Base-by-base conservation (phyloP, 2,888 invertebrate species). In the Archips crataeganus region DNA sequence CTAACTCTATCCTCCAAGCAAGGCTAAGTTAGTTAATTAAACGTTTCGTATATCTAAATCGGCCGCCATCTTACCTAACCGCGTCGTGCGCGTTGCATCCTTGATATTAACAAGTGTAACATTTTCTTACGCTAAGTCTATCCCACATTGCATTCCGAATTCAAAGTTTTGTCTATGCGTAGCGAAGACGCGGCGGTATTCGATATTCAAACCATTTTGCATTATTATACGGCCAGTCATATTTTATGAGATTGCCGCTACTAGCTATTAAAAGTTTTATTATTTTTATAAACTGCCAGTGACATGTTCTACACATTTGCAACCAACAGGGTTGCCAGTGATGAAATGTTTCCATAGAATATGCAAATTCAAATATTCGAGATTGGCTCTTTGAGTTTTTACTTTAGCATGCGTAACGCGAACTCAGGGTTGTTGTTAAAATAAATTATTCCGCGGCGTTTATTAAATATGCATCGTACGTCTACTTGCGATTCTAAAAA, bases 91-190 rank as follows among this genome's bases (percentile, higher is more conserved):
- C 74, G 74, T 68, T 70, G 76, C 76, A 84, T 85, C 87, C 87
- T 88, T 88, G 87, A 80, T 84, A 81, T 81, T 81, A 81, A 80
- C 84, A 83, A 84, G 84, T 84, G 84, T 81, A 84, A 78, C 80
- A 81, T 85, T 84, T 73, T 69, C 64, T 57, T 47, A 66, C 34
- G 65, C n/a, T 65, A 62, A 59, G 65, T 34, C 15, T 72, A 57
- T 45, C 68, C 68, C 72, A 61, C 47, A 68, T 72, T 49, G 62
- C 67, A 66, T 71, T 68, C 59, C 45, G 13, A 54, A 57, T 36
- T 57, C 45, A 63, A 62, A 54, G 36, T 11, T n/a, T 36, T 10
- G 49, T 36, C 42, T 65, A 47, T 11, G 36, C 49, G 51, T 10
- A 32, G 32, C 57, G 57, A 57, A 57, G 57, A 57, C 57, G 57